Evolutionary conservation across 2,113 vertebrate species (phyloP).

Genomic region (Cyanistes caeruleus): DNA sequence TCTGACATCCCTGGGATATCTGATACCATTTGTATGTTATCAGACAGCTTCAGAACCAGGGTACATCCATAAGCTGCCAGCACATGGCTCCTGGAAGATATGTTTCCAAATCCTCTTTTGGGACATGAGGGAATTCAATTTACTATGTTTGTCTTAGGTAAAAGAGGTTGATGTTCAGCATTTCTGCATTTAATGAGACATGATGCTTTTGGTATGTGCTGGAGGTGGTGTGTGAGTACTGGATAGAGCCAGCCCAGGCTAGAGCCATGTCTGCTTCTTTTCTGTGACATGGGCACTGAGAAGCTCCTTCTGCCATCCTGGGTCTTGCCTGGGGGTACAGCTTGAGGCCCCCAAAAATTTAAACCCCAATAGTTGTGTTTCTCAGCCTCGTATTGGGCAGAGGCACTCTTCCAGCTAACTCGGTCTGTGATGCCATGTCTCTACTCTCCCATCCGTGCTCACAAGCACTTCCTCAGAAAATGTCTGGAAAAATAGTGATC

Average conservation of each 20-base stretch:
- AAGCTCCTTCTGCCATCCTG: not conserved
- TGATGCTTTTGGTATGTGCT: not conserved
- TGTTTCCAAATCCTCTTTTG: not conserved
- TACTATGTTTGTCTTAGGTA: not conserved
- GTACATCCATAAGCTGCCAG: not conserved
- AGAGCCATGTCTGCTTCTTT: not conserved
- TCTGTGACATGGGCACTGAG: not conserved
- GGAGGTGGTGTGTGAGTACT: not conserved
- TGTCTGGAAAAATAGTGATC: not conserved
- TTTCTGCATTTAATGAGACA: not conserved
- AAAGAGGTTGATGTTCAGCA: not conserved
- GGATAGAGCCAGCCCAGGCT: not conserved
- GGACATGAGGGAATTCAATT: not conserved
- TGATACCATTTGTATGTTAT: not conserved
- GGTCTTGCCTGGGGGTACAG: not conserved
- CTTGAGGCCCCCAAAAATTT: not conserved
- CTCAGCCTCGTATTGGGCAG: not conserved
- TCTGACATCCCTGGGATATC: not conserved
- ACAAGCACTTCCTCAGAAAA: not conserved
- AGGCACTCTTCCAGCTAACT: not conserved
- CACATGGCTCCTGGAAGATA: not conserved
- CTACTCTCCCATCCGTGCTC: not conserved
- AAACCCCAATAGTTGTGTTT: not conserved
- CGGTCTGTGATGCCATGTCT: not conserved
- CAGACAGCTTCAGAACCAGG: not conserved